Conservation (phyloP, 2,113 vertebrate genomes). For the Oplegnathus fasciatus region DNA sequence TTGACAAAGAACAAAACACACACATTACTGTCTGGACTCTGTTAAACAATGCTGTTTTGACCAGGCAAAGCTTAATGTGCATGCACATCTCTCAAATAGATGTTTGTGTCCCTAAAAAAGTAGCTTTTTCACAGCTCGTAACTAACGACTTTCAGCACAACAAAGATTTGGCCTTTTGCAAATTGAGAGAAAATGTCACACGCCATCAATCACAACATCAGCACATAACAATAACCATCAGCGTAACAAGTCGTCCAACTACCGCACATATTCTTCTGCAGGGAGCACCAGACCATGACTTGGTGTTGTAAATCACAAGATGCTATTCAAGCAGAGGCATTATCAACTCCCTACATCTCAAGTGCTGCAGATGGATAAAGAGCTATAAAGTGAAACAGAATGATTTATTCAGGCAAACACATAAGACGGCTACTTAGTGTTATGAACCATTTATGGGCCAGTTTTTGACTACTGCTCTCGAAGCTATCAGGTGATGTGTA, state of each 20-base stretch:
- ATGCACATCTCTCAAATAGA: constrained; percentile 2
- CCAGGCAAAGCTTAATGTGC: background rate
- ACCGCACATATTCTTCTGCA: constrained; percentile 26
- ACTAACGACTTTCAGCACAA: background rate
- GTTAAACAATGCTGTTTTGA: background rate
- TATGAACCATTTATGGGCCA: constrained; percentile 30
- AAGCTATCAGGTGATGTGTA: constrained; percentile 14
- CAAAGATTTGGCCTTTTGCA: background rate
- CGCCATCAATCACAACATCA: constrained; percentile 47
- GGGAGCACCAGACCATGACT: constrained; percentile 30
- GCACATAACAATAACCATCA: constrained; percentile 44
- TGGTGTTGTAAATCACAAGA: constrained; percentile 58
- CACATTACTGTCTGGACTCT: constrained; percentile 8
- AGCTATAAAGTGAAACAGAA: constrained; percentile 39
- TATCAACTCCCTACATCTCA: constrained; percentile 50
- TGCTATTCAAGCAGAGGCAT: constrained; percentile 45
- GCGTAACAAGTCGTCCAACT: constrained; percentile 20
- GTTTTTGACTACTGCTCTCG: constrained; percentile 34
- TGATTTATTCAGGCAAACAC: constrained; percentile 52
- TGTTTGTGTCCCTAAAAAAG: background rate
- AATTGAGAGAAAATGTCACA: constrained; percentile 7
- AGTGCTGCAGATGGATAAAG: constrained; percentile 51
- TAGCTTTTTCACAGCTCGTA: background rate
- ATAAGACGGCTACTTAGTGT: constrained; percentile 38
- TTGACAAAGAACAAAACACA: constrained; percentile 60